phyloP scores from a whole-genome alignment of 1,140 invertebrate genomes.

The Camponotus pennsylvanicus region DNA sequence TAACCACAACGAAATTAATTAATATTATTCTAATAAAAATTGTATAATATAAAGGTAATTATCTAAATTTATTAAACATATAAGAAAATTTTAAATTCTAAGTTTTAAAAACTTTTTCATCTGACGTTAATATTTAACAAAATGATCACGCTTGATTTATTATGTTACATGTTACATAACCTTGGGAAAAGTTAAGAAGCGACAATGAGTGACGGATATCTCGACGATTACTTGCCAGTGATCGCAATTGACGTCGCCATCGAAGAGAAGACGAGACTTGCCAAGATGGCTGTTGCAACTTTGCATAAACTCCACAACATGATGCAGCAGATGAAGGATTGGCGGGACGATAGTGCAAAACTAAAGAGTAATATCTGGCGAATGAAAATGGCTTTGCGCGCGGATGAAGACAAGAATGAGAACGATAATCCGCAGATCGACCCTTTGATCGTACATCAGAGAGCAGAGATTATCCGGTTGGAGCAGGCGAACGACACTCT shows the following conservation, averaged over 20 bases:
- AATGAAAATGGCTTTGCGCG: conserved; percentile 65
- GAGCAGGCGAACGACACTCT: conserved; percentile 48
- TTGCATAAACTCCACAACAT: conserved; percentile 65
- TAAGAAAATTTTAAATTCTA: background rate
- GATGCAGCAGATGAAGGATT: conserved; percentile 69
- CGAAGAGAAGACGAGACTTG: conserved; percentile 62
- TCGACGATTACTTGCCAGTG: conserved; percentile 37
- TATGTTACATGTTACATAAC: background rate
- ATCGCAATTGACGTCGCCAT: conserved; percentile 31
- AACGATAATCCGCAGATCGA: conserved; percentile 52
- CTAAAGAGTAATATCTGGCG: conserved; percentile 68
- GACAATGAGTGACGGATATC: conserved; percentile 40
- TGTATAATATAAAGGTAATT: conserved; percentile 4
- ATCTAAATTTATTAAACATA: background rate
- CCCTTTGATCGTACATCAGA: conserved; percentile 64
- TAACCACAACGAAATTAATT: conserved; percentile 39
- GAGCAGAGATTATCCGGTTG: conserved; percentile 62
- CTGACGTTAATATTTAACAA: background rate
- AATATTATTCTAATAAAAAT: background rate
- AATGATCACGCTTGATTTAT: background rate
- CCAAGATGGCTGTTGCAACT: conserved; percentile 54
- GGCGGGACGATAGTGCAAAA: conserved; percentile 66
- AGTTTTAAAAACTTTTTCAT: background rate
- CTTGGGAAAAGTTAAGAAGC: background rate
- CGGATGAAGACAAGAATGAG: conserved; percentile 23